Evolutionary conservation across 2,797 vertebrate genomes (phyloP).

Genomic region (Manis javanica): DNA sequence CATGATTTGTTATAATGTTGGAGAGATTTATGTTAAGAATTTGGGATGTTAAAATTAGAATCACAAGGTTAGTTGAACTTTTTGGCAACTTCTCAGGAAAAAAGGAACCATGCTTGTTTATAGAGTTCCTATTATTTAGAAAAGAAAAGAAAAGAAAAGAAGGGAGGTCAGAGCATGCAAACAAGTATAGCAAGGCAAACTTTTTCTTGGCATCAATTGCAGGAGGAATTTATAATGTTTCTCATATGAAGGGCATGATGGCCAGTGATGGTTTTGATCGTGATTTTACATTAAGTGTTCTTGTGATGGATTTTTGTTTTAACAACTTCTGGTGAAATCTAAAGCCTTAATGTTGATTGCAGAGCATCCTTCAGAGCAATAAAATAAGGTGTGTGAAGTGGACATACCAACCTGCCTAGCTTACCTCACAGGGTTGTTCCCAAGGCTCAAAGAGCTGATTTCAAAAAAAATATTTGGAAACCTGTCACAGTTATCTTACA

Average conservation of each 20-base stretch:
- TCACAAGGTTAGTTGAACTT: not conserved
- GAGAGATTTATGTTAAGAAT: not conserved
- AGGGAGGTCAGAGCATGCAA: not conserved
- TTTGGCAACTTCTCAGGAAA: not conserved
- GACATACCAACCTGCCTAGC: not conserved
- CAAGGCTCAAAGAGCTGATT: not conserved
- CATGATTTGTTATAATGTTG: not conserved
- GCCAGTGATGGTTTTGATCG: not conserved
- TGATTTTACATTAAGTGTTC: not conserved
- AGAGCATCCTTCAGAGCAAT: not conserved
- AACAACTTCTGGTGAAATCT: not conserved
- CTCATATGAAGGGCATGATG: not conserved
- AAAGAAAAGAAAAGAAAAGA: not conserved
- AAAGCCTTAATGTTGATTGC: constrained; percentile 5
- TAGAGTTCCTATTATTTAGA: not conserved
- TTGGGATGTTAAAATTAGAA: not conserved
- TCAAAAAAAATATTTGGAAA: not conserved
- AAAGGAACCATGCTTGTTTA: not conserved
- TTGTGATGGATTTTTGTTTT: not conserved
- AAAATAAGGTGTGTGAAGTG: not conserved
- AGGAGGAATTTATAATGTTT: not conserved
- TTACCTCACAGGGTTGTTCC: not conserved
- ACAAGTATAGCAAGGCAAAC: not conserved
- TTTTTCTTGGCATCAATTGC: not conserved
- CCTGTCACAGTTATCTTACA: not conserved